Evolutionary conservation across 2,888 invertebrate genomes (phyloP).

Genomic region (Ophraella communa): DNA sequence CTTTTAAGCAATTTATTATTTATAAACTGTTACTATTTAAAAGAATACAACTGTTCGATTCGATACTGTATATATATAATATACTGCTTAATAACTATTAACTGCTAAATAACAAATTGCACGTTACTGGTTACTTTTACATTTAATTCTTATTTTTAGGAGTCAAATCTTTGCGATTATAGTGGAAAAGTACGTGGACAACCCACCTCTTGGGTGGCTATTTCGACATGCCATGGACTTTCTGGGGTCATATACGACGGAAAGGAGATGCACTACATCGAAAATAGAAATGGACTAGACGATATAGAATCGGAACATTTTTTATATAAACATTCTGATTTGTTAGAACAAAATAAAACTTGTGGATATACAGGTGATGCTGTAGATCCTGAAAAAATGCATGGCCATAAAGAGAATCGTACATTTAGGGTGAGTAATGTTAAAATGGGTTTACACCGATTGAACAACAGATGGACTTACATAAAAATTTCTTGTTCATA

Average conservation of each 20-base stretch:
- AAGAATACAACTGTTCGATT: no score
- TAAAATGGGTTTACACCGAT: no score
- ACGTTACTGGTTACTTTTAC: no score
- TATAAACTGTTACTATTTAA: no score
- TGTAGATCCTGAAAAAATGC: constrained; percentile 51
- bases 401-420: constrained; percentile 61
- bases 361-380: constrained; percentile 61
- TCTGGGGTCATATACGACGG: constrained; percentile 85
- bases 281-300: constrained; percentile 54
- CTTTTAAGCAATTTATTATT: no score
- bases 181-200: constrained; percentile 75
- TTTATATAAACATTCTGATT: constrained; percentile 71
- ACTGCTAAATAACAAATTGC: no score
- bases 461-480: no score
- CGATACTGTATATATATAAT: no score
- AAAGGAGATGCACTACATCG: constrained; percentile 75
- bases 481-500: no score
- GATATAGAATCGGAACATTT: constrained; percentile 61
- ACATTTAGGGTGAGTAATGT: constrained; percentile 73
- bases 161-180: constrained; percentile 78
- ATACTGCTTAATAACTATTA: no score
- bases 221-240: constrained; percentile 79
- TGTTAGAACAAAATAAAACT: constrained; percentile 65
- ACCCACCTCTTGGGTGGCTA: constrained; percentile 78
- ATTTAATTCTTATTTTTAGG: constrained; percentile 63